A percentile compares a stretch with the other conserved stretches of the same genome.
phyloP scores from a whole-genome alignment of 2,888 invertebrate genomes.

The Criorhina ranunculi region DNA sequence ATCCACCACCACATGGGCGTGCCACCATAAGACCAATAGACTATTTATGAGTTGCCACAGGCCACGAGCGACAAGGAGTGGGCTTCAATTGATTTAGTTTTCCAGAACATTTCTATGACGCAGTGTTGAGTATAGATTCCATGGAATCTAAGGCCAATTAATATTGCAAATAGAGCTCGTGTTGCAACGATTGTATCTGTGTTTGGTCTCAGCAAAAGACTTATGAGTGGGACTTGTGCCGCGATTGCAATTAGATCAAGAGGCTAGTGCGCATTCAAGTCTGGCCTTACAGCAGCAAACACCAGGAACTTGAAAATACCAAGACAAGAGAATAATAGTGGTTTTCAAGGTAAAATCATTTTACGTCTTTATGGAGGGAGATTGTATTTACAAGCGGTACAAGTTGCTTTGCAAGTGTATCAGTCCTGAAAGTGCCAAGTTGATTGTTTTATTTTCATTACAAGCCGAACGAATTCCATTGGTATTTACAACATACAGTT shows the following conservation, averaged over 20 bases:
- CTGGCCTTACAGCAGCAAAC: conserved; percentile 1
- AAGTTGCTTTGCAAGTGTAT: no score
- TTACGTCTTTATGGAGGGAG: conserved; percentile 5
- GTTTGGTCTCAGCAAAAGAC: neutral
- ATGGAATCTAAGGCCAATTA: conserved; percentile 15
- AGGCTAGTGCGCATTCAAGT: conserved; percentile 33
- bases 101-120: conserved; percentile 31
- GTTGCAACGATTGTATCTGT: conserved; percentile 7
- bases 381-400: no score
- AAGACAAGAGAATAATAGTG: conserved; percentile 24
- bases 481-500: no score
- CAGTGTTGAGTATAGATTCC: neutral
- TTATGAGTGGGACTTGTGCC: conserved; percentile 18
- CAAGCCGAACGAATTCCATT: no score
- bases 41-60: conserved; percentile 28
- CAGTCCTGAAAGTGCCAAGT: no score
- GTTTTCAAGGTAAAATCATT: conserved; percentile 42
- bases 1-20: conserved; percentile 18
- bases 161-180: conserved; percentile 25
- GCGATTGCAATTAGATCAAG: neutral
- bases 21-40: conserved; percentile 34
- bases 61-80: conserved; percentile 24
- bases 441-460: no score
- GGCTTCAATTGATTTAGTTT: conserved; percentile 16
- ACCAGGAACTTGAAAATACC: conserved; percentile 40